Evolutionary conservation across 1,140 invertebrate genomes (phyloP), one percentile per base, ranked within the genome.

Genomic region (Drosophila kurseongensis): DNA sequence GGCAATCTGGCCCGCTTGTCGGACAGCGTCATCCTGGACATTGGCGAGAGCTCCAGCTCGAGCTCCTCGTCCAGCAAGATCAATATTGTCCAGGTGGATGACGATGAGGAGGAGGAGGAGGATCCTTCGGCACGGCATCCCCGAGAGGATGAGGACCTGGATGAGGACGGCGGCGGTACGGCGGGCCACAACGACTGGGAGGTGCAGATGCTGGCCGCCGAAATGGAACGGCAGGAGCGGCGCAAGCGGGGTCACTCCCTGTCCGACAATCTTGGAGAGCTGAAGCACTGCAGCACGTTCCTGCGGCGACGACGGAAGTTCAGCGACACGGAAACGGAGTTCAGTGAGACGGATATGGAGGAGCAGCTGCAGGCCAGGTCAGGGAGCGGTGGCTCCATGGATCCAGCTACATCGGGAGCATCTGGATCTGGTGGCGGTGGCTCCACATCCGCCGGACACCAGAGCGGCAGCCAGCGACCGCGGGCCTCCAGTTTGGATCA

Each of bases 201-300:
- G 91, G 94, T 96, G 0, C 93, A 95, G 80, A 96, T 97, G 95
- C 91, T 97, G 23, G 96, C 95, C 0, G 94, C 96, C 56, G 95
- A 96, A 80, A 93, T 97, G 73, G 95, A 96, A 55, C 93, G 93
- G 77, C 93, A 92, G 78, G 94, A 94, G 89, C 93, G 84, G 89
- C 93, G 84, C 1, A 90, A 82, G 18, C 84, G 90, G 0, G 91
- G 89, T 6, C 78, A 80, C 29, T 89, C 91, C 0, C 75, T 84
- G 0, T 79, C 80, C 35, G 89, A 91, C 63, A 79, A 81, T 61
- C 71, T 80, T 0, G 75, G 73, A 42, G 79, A 91, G 65, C 69
- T 83, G 48, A 78, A 73, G 16, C 71, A 90, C 56, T 83, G 83
- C 52, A 82, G 83, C 58, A 86, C 74, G 5, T 65, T 90, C 18